Percentiles rank a stretch among this genome's conserved stretches.
Conservation (phyloP, 2,113 vertebrate species). For the Heterotilapia buettikoferi region DNA sequence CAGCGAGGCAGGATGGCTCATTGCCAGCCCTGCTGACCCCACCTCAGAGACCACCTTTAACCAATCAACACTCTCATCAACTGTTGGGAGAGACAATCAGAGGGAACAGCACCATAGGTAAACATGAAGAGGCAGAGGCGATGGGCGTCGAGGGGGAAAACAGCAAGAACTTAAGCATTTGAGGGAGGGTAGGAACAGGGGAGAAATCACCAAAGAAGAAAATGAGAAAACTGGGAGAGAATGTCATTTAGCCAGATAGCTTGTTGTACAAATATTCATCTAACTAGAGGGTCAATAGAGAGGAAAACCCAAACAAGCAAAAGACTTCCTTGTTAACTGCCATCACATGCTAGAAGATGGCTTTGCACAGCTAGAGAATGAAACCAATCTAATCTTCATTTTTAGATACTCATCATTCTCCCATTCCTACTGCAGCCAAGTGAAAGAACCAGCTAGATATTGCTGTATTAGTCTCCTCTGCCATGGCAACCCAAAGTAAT, state of each 20-base stretch:
- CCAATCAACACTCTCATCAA: constrained; percentile 61
- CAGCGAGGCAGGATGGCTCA: constrained; percentile 19
- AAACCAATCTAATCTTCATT: constrained; percentile 42
- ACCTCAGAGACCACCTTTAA: constrained; percentile 28
- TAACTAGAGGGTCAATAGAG: constrained; percentile 20
- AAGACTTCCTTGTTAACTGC: neutral
- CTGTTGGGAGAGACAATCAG: constrained; percentile 47
- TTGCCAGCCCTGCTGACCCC: constrained; percentile 35
- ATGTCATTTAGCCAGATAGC: constrained; percentile 11
- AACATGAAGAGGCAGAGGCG: constrained; percentile 30
- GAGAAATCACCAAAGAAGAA: constrained; percentile 12
- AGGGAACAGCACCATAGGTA: constrained; percentile 31
- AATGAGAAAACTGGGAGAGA: constrained; percentile 7
- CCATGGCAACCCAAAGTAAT: constrained; percentile 67
- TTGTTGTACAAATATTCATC: constrained; percentile 13
- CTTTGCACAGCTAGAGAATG: constrained; percentile 32
- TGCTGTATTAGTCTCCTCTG: constrained; percentile 36
- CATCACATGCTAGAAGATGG: constrained; percentile 23
- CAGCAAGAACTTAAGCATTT: constrained; percentile 22
- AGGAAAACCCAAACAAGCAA: constrained; percentile 8
- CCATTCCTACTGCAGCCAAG: constrained; percentile 15
- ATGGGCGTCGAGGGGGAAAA: neutral
- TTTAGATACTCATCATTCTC: constrained; percentile 29
- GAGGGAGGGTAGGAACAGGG: neutral
- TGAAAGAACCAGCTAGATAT: constrained; percentile 36